These are phyloP conservation scores for Eurystomus glaucurus DNA, from an alignment of 2,797 vertebrate genomes.

Conservation along the genomic window DNA sequence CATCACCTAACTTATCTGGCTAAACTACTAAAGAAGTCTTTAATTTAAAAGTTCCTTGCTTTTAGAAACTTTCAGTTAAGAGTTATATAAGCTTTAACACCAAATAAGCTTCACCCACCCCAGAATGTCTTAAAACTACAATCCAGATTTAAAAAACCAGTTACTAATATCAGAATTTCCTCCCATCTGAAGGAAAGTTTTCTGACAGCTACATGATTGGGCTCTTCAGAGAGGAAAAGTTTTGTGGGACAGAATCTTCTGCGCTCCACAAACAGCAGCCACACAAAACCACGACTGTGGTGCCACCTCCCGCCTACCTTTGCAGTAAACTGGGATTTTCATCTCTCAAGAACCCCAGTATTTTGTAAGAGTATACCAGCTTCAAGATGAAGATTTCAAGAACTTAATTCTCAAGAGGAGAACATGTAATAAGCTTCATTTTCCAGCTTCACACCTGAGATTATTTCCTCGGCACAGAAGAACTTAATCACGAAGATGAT, in stretches of 20 bases:
- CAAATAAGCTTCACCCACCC: neutral
- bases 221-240: neutral
- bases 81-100: neutral
- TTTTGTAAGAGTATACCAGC: neutral
- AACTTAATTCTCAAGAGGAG: neutral
- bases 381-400: neutral
- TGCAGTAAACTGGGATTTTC: neutral
- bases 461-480: neutral
- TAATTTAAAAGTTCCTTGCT: neutral
- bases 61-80: neutral
- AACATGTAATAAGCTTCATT: neutral
- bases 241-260: neutral
- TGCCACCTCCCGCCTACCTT: neutral
- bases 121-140: neutral
- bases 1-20: neutral
- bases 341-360: neutral
- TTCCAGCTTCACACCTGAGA: neutral
- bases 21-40: neutral
- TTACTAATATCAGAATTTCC: neutral
- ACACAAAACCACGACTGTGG: fast-evolving
- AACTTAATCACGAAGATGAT: neutral
- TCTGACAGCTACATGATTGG: neutral
- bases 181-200: neutral
- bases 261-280: neutral
- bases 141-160: neutral